phyloP scores from a whole-genome alignment of 2,113 vertebrate genomes.

The Psophia crepitans region DNA sequence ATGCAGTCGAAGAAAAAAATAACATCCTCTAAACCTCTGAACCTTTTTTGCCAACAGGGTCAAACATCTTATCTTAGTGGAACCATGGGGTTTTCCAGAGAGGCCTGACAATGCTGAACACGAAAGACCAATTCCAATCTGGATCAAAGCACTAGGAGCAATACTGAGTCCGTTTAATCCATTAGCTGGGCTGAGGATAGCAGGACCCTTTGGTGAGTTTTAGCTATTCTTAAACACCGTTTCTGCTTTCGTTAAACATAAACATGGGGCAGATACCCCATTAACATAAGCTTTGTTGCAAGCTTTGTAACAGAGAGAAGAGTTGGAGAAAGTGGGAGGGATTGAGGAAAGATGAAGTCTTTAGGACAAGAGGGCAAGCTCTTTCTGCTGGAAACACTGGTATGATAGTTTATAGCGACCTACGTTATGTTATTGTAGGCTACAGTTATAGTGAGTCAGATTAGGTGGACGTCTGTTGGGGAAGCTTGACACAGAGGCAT shows the following conservation, averaged over 20 bases:
- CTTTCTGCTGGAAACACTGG: background rate
- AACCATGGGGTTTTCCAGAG: conserved; percentile 96
- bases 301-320: background rate
- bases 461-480: background rate
- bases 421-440: background rate
- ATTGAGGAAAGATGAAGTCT: background rate
- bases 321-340: background rate
- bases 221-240: background rate
- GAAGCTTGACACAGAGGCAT: background rate
- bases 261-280: background rate
- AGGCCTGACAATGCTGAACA: conserved; percentile 79
- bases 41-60: conserved; percentile 77
- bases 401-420: background rate
- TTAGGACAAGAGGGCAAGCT: background rate
- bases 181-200: conserved; percentile 89
- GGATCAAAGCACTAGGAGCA: conserved; percentile 93
- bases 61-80: conserved; percentile 91
- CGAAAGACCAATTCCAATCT: conserved; percentile 87
- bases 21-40: background rate
- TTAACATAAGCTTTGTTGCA: background rate
- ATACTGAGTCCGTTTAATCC: conserved; percentile 92
- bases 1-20: background rate
- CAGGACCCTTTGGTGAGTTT: conserved; percentile 91
- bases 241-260: background rate
- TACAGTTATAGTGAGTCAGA: background rate